Percentiles rank a stretch among this genome's conserved stretches.
Conservation (phyloP, 1,140 invertebrate genomes). For the Gyrodactylus bullatarudis region DNA sequence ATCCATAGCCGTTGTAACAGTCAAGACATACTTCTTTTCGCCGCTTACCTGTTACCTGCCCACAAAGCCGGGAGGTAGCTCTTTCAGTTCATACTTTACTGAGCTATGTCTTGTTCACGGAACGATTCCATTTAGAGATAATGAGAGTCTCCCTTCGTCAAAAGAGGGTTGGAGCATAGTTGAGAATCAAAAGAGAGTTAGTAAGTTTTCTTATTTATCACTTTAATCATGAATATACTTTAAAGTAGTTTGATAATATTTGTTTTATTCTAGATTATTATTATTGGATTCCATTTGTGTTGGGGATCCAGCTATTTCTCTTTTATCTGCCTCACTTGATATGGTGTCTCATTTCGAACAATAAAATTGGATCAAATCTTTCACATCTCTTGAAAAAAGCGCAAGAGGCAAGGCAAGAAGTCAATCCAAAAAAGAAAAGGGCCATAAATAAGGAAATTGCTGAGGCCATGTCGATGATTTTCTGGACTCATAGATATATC, state of each 20-base stretch:
- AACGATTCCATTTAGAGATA: background rate
- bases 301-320: background rate
- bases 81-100: background rate
- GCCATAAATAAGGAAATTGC: background rate
- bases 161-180: background rate
- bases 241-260: background rate
- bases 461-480: background rate
- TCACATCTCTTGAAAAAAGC: background rate
- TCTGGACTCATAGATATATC: background rate
- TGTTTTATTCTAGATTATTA: constrained; percentile 1
- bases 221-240: too few species aligned
- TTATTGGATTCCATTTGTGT: constrained; percentile 5
- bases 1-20: background rate
- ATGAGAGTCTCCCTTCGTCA: background rate
- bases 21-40: background rate
- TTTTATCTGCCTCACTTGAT: background rate
- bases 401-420: background rate
- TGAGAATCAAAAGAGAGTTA: background rate
- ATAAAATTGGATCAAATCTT: background rate
- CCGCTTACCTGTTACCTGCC: background rate
- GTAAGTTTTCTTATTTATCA: too few species aligned
- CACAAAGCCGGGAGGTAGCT: background rate
- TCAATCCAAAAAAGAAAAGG: background rate
- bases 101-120: background rate
- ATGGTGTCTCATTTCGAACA: background rate